Evolutionary conservation across 2,888 invertebrate species (phyloP).

Genomic region (Cerceris ruficornis): DNA sequence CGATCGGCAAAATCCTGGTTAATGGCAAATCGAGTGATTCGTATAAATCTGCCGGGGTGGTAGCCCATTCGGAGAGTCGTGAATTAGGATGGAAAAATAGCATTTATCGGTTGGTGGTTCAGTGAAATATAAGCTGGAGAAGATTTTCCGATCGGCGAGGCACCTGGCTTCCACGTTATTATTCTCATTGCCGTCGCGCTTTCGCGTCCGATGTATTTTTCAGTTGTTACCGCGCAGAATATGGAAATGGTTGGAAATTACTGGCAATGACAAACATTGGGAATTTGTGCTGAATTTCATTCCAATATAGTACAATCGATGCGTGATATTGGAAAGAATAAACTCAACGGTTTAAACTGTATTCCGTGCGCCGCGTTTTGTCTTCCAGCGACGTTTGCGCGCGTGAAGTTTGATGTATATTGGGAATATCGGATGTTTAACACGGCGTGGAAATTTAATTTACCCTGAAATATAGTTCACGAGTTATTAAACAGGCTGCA

Average conservation of each 20-base stretch:
- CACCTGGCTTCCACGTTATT: too few relatives aligned
- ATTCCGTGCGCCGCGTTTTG: not conserved
- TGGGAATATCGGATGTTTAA: conserved; percentile 15
- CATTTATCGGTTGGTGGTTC: conserved; percentile 17
- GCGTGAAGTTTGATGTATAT: not conserved
- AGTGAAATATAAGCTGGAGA: too few relatives aligned
- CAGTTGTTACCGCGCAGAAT: too few relatives aligned
- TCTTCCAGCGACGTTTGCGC: not conserved
- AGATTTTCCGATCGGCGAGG: too few relatives aligned
- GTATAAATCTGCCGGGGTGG: conserved; percentile 41
- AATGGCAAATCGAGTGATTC: conserved; percentile 60
- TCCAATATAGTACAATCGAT: too few relatives aligned
- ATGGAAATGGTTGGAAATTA: too few relatives aligned
- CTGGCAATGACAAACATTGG: too few relatives aligned
- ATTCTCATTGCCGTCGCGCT: too few relatives aligned
- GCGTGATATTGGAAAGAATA: not conserved
- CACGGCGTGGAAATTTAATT: conserved; percentile 11
- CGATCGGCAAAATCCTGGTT: conserved; percentile 55
- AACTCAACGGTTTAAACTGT: not conserved
- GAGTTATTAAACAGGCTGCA: conserved; percentile 15
- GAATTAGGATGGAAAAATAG: conserved; percentile 8
- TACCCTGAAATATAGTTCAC: conserved; percentile 11
- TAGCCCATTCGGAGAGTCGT: conserved; percentile 2
- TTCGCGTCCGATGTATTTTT: too few relatives aligned
- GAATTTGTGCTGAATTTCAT: too few relatives aligned